Evolutionary conservation across 2,797 vertebrate species (phyloP), one percentile per base, ranked within the genome.

Genomic region (Gephyroberyx darwinii): DNA sequence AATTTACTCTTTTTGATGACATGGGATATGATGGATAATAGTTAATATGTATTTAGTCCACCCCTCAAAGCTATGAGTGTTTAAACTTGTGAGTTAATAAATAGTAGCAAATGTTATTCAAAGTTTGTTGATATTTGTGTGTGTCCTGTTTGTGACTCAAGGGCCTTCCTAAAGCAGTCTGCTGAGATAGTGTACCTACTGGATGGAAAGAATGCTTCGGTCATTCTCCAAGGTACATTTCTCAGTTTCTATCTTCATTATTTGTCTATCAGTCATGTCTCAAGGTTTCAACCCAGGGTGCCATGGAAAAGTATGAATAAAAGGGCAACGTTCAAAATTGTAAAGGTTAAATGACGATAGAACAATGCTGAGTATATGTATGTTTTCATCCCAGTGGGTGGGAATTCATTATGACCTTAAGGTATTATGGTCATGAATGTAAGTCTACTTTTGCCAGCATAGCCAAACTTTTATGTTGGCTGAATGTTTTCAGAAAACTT

Each of bases 151-250:
- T 82, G 35, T 83, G 72, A 80, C 81, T 77, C 31, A 60, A 99
- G 98, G 77, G 86, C 78, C 0, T 97, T 98, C 84, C 93, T 99
- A 66, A 96, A 93, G 80, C 93, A 95, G 74, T 94, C 97, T 17
- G 94, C 95, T 70, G 98, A 99, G 77, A 91, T 98, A 0, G 95
- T 98, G 2, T 98, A 95, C 72, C 77, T 93, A 78, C 87, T 99
- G 88, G 96, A 99, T 62, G 95, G 93, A 78, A 95, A 92, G 84
- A 95, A 93, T 16, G 82, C 92, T 39, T 98, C 98, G 4, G 95
- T 99, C 50, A 86, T 98, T 85, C 92, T 99, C 1, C 95, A 96
- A 94, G 98, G 98, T 99, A 93, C 92, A 75, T 10, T 10, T 57
- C 64, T 58, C 19, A 16, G 13, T 63, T 33, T 41, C n/a, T 60